These are phyloP conservation scores for Ceratoteleas bidentatus DNA, from an alignment of 1,140 invertebrate genomes.

Conservation along the genomic window DNA sequence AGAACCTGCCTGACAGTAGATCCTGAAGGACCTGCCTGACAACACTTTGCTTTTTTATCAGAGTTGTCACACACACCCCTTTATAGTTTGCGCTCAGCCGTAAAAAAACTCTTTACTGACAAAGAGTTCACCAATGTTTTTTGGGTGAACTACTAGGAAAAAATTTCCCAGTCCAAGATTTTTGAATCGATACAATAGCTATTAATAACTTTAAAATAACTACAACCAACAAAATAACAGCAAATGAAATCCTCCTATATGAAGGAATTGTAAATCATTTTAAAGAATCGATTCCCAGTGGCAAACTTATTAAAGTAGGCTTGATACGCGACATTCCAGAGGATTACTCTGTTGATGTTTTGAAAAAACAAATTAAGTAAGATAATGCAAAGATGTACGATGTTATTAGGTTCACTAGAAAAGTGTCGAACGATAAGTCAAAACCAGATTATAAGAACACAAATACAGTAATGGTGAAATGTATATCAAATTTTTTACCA, in stretches of 20 bases:
- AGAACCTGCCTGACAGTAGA: too few species aligned
- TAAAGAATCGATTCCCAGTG: background rate
- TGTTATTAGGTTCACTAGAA: conserved; percentile 3
- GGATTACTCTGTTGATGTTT: background rate
- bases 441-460: too few species aligned
- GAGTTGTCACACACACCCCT: too few species aligned
- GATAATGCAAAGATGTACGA: background rate
- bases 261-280: background rate
- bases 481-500: background rate
- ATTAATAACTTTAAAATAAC: conserved; percentile 14
- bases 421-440: background rate
- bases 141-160: conserved; percentile 4
- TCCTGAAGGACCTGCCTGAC: too few species aligned
- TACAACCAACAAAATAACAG: background rate
- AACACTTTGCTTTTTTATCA: too few species aligned
- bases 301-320: background rate
- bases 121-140: background rate
- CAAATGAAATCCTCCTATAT: background rate
- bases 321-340: conserved; percentile 1
- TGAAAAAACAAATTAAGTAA: background rate
- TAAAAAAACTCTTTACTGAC: too few species aligned
- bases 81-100: too few species aligned
- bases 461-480: background rate
- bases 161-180: background rate
- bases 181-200: background rate